These are phyloP conservation scores for Rhinella marina DNA, from an alignment of 2,797 vertebrate genomes.

Conservation along the genomic window DNA sequence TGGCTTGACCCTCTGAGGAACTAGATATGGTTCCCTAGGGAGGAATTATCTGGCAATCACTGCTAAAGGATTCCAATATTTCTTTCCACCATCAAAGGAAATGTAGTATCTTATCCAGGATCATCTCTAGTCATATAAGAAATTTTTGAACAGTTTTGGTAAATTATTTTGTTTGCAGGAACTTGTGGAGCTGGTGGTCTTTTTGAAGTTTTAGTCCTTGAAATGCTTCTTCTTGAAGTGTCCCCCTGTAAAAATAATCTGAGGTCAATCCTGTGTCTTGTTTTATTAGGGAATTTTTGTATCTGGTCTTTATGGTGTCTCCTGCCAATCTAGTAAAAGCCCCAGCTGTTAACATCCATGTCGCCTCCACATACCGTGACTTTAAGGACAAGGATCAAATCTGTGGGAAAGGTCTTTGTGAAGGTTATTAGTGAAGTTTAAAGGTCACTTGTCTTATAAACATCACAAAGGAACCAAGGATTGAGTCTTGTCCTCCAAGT, in stretches of 20 bases:
- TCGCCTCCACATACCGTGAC: slow-evolving; percentile 20
- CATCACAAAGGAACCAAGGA: background rate
- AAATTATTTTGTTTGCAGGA: background rate
- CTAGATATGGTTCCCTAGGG: background rate
- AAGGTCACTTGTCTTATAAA: slow-evolving; percentile 35
- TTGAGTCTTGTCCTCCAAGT: slow-evolving; percentile 7
- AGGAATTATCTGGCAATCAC: background rate
- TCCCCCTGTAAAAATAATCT: background rate
- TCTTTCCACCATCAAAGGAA: background rate
- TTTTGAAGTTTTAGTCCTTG: background rate
- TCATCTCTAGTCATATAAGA: background rate
- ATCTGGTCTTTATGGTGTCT: slow-evolving; percentile 42
- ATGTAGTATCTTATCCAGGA: background rate
- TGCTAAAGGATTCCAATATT: slow-evolving; percentile 15
- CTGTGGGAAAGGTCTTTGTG: background rate
- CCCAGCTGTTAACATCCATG: slow-evolving; percentile 51
- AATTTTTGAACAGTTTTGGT: background rate
- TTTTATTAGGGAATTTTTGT: slow-evolving; percentile 22
- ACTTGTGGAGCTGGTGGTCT: background rate
- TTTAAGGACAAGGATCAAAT: background rate
- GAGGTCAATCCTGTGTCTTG: background rate
- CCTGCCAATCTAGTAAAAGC: slow-evolving; percentile 43
- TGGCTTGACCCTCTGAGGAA: slow-evolving; percentile 21
- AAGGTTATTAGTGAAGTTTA: slow-evolving; percentile 18
- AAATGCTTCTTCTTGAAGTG: background rate